A percentile compares a stretch with the other conserved stretches of the same genome.
These are phyloP conservation scores for Trisateles emortualis DNA, from an alignment of 2,888 invertebrate species.

Conservation along the genomic window DNA sequence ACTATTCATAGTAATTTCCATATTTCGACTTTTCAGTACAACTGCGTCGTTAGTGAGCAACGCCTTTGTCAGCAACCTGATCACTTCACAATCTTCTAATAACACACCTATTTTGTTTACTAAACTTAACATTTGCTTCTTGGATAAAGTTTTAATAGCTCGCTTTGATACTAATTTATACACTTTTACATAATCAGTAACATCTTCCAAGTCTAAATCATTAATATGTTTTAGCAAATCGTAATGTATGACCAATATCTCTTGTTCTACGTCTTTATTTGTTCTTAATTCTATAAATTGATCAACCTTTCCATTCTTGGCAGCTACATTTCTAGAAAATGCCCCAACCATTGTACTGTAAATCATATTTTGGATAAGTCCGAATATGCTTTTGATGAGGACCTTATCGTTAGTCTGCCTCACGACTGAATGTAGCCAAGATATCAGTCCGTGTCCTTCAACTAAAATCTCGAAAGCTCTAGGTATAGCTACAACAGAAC, in stretches of 20 bases:
- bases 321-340: constrained; percentile 58
- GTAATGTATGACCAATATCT: constrained; percentile 65
- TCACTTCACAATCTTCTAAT: constrained; percentile 54
- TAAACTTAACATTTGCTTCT: constrained; percentile 66
- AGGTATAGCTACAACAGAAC: constrained; percentile 88
- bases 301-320: constrained; percentile 53
- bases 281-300: constrained; percentile 65
- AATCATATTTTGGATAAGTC: constrained; percentile 63
- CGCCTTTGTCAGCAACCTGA: constrained; percentile 62
- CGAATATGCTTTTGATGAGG: constrained; percentile 58
- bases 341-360: constrained; percentile 66
- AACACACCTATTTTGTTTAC: constrained; percentile 56
- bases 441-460: constrained; percentile 89
- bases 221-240: constrained; percentile 63
- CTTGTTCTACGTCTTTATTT: constrained; percentile 73
- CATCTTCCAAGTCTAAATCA: constrained; percentile 60
- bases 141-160: constrained; percentile 67
- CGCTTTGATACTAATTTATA: constrained; percentile 68
- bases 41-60: constrained; percentile 58
- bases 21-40: constrained; percentile 61
- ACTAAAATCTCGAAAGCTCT: constrained; percentile 89
- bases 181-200: constrained; percentile 58
- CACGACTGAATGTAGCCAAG: constrained; percentile 88
- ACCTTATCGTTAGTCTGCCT: constrained; percentile 63
- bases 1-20: constrained; percentile 26